Evolutionary conservation across 2,888 invertebrate species (phyloP).

Genomic region (Saturnia japonica): DNA sequence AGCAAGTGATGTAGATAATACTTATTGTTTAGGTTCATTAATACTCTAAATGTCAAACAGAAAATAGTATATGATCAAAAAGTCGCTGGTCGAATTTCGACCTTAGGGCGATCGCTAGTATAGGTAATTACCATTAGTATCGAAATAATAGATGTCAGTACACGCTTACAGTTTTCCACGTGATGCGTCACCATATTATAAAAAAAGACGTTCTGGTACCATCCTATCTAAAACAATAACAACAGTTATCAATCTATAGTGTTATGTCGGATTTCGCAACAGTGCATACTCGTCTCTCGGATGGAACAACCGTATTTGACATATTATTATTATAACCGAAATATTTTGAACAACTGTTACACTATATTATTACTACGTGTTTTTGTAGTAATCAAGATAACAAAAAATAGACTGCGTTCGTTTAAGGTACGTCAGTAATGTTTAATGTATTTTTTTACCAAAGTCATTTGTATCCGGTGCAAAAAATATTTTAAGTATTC

Average conservation of each 20-base stretch:
- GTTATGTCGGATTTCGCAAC: constrained; percentile 53
- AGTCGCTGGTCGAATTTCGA: too few relatives aligned
- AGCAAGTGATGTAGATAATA: too few relatives aligned
- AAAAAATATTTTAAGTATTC: neutral
- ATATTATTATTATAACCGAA: neutral
- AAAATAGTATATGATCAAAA: too few relatives aligned
- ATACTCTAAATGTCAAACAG: too few relatives aligned
- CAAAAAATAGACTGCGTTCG: neutral
- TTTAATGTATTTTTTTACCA: neutral
- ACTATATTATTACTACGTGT: neutral
- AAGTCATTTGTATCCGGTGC: neutral
- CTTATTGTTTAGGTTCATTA: too few relatives aligned
- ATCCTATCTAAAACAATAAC: constrained; percentile 19
- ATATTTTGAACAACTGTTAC: neutral
- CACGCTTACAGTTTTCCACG: neutral
- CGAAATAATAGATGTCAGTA: neutral
- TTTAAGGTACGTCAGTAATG: neutral
- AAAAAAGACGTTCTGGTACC: constrained; percentile 30
- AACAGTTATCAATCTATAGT: constrained; percentile 39
- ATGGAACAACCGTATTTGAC: constrained; percentile 42
- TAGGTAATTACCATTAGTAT: neutral
- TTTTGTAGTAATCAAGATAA: neutral
- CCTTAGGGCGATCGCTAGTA: too few relatives aligned
- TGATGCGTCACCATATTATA: neutral
- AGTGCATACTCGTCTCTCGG: constrained; percentile 54